Evolutionary conservation across 2,888 invertebrate species (phyloP).

Genomic region (Acleris emargana): DNA sequence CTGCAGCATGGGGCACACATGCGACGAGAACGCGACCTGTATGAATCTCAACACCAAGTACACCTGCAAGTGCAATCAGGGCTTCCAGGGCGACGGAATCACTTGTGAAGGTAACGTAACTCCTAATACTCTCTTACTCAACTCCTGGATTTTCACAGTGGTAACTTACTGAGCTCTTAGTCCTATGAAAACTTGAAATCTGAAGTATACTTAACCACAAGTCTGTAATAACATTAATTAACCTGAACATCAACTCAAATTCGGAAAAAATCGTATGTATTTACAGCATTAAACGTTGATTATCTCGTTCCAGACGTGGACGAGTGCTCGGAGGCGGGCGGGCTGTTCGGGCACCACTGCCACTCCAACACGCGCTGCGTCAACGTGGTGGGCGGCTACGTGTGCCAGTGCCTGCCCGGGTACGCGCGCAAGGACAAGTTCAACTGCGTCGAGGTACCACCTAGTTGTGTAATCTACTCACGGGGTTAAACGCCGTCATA

Average conservation of each 20-base stretch:
- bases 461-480: no score
- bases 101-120: slow-evolving; percentile 86
- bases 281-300: background rate
- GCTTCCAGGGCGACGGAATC: slow-evolving; percentile 94
- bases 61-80: slow-evolving; percentile 94
- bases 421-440: slow-evolving; percentile 90
- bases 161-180: no score
- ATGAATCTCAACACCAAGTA: slow-evolving; percentile 95
- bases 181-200: no score
- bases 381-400: slow-evolving; percentile 92
- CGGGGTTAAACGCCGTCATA: no score
- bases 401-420: slow-evolving; percentile 92
- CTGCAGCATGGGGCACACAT: slow-evolving; percentile 94
- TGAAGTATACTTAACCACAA: no score
- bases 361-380: slow-evolving; percentile 92
- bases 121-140: background rate
- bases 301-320: slow-evolving; percentile 87
- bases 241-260: no score
- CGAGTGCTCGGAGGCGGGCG: slow-evolving; percentile 92
- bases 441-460: slow-evolving; percentile 87
- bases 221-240: no score
- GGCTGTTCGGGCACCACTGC: slow-evolving; percentile 92
- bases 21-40: slow-evolving; percentile 95
- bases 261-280: background rate
- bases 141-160: no score